Conservation (phyloP, 2,888 invertebrate species). For the Orthosia cruda region DNA sequence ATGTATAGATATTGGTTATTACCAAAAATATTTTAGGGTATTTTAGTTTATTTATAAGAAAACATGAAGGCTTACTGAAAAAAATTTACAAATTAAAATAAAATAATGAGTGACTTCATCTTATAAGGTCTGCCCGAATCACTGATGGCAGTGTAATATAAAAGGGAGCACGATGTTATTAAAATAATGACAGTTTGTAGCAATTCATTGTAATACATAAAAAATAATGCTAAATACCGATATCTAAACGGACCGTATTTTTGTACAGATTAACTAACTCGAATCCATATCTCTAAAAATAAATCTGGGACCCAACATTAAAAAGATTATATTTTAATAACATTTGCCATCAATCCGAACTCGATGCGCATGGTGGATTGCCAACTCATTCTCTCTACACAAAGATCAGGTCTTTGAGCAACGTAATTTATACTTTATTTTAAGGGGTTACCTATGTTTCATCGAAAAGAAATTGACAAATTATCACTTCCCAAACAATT, state of each 20-base stretch:
- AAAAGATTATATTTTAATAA: background rate
- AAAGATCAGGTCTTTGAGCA: too few species aligned
- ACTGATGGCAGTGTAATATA: background rate
- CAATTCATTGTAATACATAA: background rate
- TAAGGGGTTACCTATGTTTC: too few species aligned
- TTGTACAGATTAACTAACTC: constrained; percentile 4
- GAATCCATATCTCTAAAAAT: background rate
- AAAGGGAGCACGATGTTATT: background rate
- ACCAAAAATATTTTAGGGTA: background rate
- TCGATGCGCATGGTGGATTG: background rate
- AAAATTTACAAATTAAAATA: background rate
- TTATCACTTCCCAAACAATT: too few species aligned
- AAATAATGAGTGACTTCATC: constrained; percentile 6
- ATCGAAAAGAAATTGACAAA: too few species aligned
- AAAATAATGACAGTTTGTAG: background rate
- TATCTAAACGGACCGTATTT: constrained; percentile 4
- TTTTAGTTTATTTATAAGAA: background rate
- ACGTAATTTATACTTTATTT: too few species aligned
- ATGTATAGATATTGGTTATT: background rate
- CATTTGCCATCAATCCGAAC: background rate
- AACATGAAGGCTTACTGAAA: constrained; percentile 27
- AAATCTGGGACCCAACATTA: background rate
- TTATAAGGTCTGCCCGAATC: background rate
- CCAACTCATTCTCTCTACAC: background rate
- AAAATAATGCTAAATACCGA: background rate